Base-by-base conservation (phyloP, 2,797 vertebrate genomes). In the Phalloptychus januarius region DNA sequence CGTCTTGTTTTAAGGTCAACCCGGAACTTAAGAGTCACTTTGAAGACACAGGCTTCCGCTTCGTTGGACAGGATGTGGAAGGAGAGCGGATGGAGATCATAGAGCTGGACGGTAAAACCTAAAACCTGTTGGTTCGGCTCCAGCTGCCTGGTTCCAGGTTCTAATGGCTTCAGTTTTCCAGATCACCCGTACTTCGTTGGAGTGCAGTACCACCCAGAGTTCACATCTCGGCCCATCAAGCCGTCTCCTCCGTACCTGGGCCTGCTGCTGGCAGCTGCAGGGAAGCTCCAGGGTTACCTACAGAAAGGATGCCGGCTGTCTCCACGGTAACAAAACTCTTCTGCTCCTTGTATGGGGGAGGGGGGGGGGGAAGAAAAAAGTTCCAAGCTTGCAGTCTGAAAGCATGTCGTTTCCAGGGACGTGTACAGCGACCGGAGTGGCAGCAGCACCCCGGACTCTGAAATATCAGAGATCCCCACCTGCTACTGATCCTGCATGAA, bases 171-270 rank as follows among this genome's bases (percentile, higher is more conserved):
- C 42, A 18, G 3, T 63, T 46, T 84, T 76, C 82, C 91, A 99
- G 98, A 98, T 72, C 97, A 99, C 42, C 96, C 97, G 0, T 99
- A 98, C 85, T 99, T 99, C 0, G 96, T 98, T 1, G 98, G 98
- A 1, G 97, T 99, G 31, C 98, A 99, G 94, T 99, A 97, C 79
- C 98, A 99, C 80, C 98, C 98, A 0, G 98, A 99, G 87, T 99
- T 99, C 92, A 97, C 98, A 56, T 99, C 98, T 5, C 96, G 98
- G 1, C 98, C 98, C 48, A 99, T 99, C 77, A 99, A 99, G 58
- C 98, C 98, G 0, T 99, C 98, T 0, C 98, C 98, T 0, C 98
- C 98, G 0, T 99, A 99, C 88, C 97, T 98, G 0, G 98, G 98
- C 74, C 94, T 99, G 65, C 93, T 99, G 15, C 91, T 99, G 90